These are phyloP conservation scores for Rhinichthys osculus DNA, from an alignment of 2,797 vertebrate species.

Conservation along the genomic window DNA sequence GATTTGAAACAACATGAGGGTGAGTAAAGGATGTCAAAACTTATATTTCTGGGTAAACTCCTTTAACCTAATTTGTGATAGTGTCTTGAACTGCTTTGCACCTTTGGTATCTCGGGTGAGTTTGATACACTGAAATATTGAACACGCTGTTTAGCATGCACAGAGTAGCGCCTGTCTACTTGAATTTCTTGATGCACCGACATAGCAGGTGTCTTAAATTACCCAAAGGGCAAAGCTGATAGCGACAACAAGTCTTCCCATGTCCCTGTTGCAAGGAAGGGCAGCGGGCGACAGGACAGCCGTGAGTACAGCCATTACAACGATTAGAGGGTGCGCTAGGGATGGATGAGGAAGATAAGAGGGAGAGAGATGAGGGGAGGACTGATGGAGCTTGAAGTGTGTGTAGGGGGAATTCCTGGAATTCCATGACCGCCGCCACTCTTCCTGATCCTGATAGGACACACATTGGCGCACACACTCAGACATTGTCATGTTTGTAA, in stretches of 20 bases:
- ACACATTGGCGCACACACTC: slow-evolving; percentile 38
- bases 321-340: slow-evolving; percentile 69
- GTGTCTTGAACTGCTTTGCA: background rate
- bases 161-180: background rate
- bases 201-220: slow-evolving; percentile 41
- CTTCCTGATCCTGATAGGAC: slow-evolving; percentile 71
- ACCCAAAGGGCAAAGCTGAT: slow-evolving; percentile 24
- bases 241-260: slow-evolving; percentile 19
- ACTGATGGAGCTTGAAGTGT: slow-evolving; percentile 71
- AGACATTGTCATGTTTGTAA: background rate
- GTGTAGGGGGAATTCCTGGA: slow-evolving; percentile 79
- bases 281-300: slow-evolving; percentile 36
- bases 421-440: slow-evolving; percentile 77
- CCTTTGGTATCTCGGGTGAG: background rate
- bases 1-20: background rate
- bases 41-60: background rate
- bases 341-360: slow-evolving; percentile 73
- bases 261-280: slow-evolving; percentile 47
- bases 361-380: slow-evolving; percentile 51
- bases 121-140: slow-evolving; percentile 34
- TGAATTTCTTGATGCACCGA: slow-evolving; percentile 17
- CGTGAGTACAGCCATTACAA: slow-evolving; percentile 63
- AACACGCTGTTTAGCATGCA: slow-evolving; percentile 34
- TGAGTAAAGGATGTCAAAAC: background rate
- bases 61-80: background rate